Base-by-base conservation (phyloP, 2,113 vertebrate genomes). In the Myrmecophaga tridactyla region DNA sequence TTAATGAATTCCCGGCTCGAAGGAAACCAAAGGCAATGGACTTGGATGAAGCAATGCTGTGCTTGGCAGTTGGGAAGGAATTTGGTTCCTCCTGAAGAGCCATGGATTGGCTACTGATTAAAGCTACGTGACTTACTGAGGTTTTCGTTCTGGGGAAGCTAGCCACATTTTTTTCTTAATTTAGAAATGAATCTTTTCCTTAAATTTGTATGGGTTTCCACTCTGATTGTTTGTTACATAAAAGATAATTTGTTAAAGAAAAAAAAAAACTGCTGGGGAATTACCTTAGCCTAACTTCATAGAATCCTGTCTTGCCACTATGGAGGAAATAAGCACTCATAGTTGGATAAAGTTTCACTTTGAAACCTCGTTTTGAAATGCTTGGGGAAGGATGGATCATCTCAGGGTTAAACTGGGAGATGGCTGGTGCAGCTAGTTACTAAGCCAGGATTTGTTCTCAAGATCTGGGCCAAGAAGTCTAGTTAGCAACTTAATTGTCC, bases 101-200 rank as follows among this genome's bases (percentile, higher is more conserved):
- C 23, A 7, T 43, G 41, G 62, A 48, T 6, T 13, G 20, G 15
- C 1, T 8, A 14, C 39, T 34, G 53, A 29, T 4, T 39, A 81
- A 43, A 58, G 23, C 34, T 7, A 6, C 0, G 0, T 48, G 92
- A 89, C 53, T 41, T 72, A 23, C 15, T 0, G 8, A 0, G 0
- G 18, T 13, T 62, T n/a, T 25, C 20, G n/a, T 39, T 76, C 34
- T 48, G 31, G 29, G 29, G 62, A 86, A 14, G 4, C 12, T 43
- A 39, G 72, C 73, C 43, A 67, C 53, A 53, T 51, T 43, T 56
- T 56, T 85, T 51, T 56, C 73, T 82, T 85, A 25, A 53, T n/a
- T 77, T 48, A 11, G 15, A 58, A 58, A 58, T 58, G 21, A 21
- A 23, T 58, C 56, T 58, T 58, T 58, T 56, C 23, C 20, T 58